Evolutionary conservation across 2,797 vertebrate species (phyloP).

Genomic region (Podargus strigoides): DNA sequence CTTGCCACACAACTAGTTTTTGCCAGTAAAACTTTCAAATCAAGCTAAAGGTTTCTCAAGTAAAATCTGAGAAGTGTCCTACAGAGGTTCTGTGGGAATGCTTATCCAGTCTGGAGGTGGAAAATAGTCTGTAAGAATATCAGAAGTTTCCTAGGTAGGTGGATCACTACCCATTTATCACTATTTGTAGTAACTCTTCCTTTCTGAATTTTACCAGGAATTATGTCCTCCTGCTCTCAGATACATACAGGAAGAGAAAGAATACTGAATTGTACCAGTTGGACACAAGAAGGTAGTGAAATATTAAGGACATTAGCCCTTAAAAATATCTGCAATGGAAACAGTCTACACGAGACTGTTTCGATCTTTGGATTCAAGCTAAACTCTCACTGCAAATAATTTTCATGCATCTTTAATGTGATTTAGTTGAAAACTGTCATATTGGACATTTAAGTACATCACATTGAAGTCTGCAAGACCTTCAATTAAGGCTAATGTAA

Average conservation of each 20-base stretch:
- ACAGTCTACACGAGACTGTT: background rate
- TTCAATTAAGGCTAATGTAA: conserved; percentile 17
- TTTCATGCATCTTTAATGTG: conserved; percentile 30
- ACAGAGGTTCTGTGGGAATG: background rate
- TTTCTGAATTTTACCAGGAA: background rate
- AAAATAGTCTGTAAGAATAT: background rate
- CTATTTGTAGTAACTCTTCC: background rate
- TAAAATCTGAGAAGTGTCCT: background rate
- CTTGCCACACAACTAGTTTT: background rate
- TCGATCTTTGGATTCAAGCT: background rate
- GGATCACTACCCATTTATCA: background rate
- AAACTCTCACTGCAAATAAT: conserved; percentile 14
- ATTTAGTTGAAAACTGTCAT: conserved; percentile 29
- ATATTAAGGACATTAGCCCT: background rate
- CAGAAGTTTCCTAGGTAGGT: background rate
- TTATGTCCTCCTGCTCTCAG: background rate
- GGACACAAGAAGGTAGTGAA: background rate
- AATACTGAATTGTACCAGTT: background rate
- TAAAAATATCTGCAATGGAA: background rate
- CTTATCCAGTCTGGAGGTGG: background rate
- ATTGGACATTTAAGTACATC: background rate
- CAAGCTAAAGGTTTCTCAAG: background rate
- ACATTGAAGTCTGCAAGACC: background rate
- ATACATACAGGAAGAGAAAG: background rate
- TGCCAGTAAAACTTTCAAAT: background rate